Evolutionary conservation across 2,888 invertebrate genomes (phyloP).

Genomic region (Teleiodes luculella): DNA sequence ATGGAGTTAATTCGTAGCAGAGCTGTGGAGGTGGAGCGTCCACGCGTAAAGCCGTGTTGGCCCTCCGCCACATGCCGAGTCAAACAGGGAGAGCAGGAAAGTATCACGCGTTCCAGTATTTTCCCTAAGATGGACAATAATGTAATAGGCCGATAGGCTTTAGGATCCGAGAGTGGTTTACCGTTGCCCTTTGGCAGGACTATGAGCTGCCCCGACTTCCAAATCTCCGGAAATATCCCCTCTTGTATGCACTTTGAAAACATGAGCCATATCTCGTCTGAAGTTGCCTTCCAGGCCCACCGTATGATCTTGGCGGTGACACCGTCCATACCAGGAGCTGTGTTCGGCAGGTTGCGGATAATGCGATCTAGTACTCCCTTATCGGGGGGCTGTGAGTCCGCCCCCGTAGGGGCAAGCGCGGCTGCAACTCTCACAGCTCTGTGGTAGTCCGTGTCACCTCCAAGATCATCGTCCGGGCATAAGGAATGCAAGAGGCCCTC

Average conservation of each 20-base stretch:
- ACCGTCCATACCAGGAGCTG: constrained; percentile 3
- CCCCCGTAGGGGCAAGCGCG: constrained; percentile 22
- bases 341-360: constrained; percentile 15
- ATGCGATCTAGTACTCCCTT: constrained; percentile 16
- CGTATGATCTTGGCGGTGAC: neutral
- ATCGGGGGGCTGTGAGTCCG: constrained; percentile 18
- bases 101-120: constrained; percentile 10
- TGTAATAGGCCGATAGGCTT: constrained; percentile 8
- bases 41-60: constrained; percentile 29
- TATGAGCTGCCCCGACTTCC: constrained; percentile 17
- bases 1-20: neutral
- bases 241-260: constrained; percentile 10
- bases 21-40: neutral
- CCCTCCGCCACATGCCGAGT: constrained; percentile 4
- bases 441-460: constrained; percentile 25
- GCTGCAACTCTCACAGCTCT: constrained; percentile 23
- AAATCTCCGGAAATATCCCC: constrained; percentile 15
- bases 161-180: neutral
- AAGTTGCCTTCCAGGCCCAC: neutral
- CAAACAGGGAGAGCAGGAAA: constrained; percentile 2
- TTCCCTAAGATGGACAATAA: constrained; percentile 24
- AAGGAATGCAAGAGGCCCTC: constrained; percentile 20
- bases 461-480: constrained; percentile 34
- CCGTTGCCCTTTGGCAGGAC: constrained; percentile 18
- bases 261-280: neutral